Evolutionary conservation across 2,113 vertebrate species (phyloP), one percentile per base, ranked within the genome.

Genomic region (Actinemys pallida): DNA sequence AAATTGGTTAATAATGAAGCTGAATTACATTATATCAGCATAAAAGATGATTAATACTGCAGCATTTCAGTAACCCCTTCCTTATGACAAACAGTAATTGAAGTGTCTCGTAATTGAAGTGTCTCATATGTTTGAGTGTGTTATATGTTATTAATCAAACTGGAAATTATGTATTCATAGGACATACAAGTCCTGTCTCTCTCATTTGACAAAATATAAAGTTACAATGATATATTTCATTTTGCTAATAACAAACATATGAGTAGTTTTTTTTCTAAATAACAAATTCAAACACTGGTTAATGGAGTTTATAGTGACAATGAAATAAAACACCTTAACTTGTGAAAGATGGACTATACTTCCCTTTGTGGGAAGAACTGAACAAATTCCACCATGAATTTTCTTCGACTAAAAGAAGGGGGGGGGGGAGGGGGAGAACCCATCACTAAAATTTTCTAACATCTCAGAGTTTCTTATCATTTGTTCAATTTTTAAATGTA

Each of bases 251-350:
- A 8, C 47, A 90, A 49, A 25, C 52, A 7, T 42, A 90, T 80
- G 3, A 57, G 12, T 3, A 90, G 17, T 0, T 2, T 20, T 72
- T 22, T 65, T 10, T 1, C 5, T 4, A 80, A 82, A 79, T 29
- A 84, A 86, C 19, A 31, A 69, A 69, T 89, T 92, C 54, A 53
- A 89, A 35, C 5, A 91, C 4, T 93, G 35, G 24, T 45, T 88
- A 62, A 69, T 49, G 87, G 84, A 0, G 0, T 84, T 9, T 0
- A 0, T 54, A 82, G 49, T 14, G 39, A 47, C 10, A 11, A 80
- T n/a, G 88, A 95, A 83, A 85, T 1, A 0, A 29, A 59, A 72
- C 35, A 65, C 11, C 87, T 39, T 62, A 89, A 56, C 10, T 52
- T 11, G 24, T 0, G 5, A 76, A 9, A 47, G 92, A 82, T 14